These are phyloP conservation scores for Cryptoblepharus egeriae DNA, from an alignment of 2,797 vertebrate genomes.

Conservation along the genomic window DNA sequence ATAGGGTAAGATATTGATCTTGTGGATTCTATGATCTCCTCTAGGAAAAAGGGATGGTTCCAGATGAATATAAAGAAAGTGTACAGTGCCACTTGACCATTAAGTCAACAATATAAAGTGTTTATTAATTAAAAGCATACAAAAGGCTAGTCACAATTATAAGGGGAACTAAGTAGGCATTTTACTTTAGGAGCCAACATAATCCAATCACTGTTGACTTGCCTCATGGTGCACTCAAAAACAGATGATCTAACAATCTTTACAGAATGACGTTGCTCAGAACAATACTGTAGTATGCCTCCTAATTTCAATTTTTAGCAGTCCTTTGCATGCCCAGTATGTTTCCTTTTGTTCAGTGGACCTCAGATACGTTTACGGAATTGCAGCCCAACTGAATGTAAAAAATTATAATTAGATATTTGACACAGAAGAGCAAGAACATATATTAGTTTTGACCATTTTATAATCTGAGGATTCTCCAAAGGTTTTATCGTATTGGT, in stretches of 20 bases:
- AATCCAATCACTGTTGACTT: neutral
- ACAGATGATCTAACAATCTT: neutral
- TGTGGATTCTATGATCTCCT: neutral
- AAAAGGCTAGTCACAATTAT: neutral
- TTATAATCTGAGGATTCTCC: neutral
- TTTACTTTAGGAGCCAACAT: neutral
- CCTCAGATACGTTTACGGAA: too few relatives aligned
- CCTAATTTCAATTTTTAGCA: neutral
- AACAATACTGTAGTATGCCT: neutral
- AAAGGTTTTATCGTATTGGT: too few relatives aligned
- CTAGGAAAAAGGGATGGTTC: neutral
- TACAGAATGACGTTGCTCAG: neutral
- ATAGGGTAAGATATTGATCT: neutral
- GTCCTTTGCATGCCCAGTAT: too few relatives aligned
- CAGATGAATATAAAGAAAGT: neutral
- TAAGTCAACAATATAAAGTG: constrained; percentile 7
- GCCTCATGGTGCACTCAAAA: neutral
- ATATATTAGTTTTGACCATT: neutral
- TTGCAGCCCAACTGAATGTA: neutral
- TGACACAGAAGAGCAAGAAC: neutral
- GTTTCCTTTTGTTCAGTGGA: too few relatives aligned
- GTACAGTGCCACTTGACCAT: neutral
- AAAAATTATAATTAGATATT: too few relatives aligned
- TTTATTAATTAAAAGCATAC: constrained; percentile 48
- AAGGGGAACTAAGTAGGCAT: neutral